Evolutionary conservation across 37 sponge, comb jelly and placozoan genomes (phyloP), one percentile per base, ranked within the genome.

Genomic region (Beroe forskalii): DNA sequence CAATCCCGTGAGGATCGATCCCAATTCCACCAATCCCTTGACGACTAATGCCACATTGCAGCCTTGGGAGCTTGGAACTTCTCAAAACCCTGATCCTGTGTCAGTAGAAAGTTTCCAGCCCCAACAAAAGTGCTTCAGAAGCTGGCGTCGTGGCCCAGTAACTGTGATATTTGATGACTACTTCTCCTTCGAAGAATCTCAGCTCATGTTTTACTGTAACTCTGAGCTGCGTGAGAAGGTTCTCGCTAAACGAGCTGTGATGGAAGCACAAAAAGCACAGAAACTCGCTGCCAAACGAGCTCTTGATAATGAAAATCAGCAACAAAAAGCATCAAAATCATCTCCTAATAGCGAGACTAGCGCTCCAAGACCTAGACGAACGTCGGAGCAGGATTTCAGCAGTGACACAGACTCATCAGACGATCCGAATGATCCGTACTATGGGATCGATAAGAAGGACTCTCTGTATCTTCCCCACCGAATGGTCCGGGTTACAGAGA

Each of bases 141-240:
- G n/a, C n/a, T n/a, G n/a, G n/a, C n/a, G n/a, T n/a, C n/a, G n/a
- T n/a, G 66, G 27, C 24, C 3, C 17, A 63, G 27, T 63, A 63
- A 63, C 66, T 22, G 66, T 69, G 72, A 2, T 36, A 32, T 35
- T 69, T 35, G 72, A 69, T 33, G 72, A 69, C 32, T 36, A 69
- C 9, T 36, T 69, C 32, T 69, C 72, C 12, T 31, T 69, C 6
- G 72, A 69, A 69, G 72, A 69, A 32, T 9, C 32, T 35, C 28
- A 37, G 19, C 32, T 69, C 32, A 14, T 32, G 19, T 33, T 69
- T 28, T 36, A 8, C 32, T 4, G 27, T 17, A 32, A 36, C 32
- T 17, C 38, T 32, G 32, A 32, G 39, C 38, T 14, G 9, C 2
- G 19, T 35, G 33, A 69, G 19, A 1, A 28, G 32, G 6, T 27